Evolutionary conservation across 2,888 invertebrate species (phyloP).

Genomic region (Drosophila nr. perissopoda): DNA sequence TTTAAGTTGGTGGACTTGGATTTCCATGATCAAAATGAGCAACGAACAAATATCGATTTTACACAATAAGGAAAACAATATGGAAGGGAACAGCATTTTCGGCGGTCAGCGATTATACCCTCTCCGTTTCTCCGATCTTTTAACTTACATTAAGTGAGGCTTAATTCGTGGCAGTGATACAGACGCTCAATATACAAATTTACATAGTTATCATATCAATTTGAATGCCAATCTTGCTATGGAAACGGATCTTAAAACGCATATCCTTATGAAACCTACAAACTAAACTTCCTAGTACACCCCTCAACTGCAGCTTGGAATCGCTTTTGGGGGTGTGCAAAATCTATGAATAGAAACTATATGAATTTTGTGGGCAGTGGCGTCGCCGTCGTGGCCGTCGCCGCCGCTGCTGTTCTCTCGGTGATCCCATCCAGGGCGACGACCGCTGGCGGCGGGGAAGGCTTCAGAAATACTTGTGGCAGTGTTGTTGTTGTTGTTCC

Average conservation of each 20-base stretch:
- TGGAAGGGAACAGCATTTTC: conserved; percentile 13
- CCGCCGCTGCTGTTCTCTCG: conserved; percentile 19
- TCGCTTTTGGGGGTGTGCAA: conserved; percentile 16
- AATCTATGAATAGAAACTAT: conserved; percentile 37
- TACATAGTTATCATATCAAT: conserved; percentile 8
- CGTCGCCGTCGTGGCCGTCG: conserved; percentile 14
- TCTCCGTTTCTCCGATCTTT: background rate
- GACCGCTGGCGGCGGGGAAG: conserved; percentile 54
- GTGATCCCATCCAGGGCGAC: conserved; percentile 31
- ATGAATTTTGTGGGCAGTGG: conserved; percentile 70
- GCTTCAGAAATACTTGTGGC: conserved; percentile 79
- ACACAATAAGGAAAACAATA: conserved; percentile 12
- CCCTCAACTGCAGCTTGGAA: conserved; percentile 34
- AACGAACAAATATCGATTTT: conserved; percentile 24
- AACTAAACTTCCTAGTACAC: conserved; percentile 37
- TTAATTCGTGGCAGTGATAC: conserved; percentile 44
- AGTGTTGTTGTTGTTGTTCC: conserved; percentile 54
- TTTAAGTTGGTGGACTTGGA: conserved; percentile 50
- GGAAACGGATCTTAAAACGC: conserved; percentile 14
- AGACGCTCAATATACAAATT: conserved; percentile 29
- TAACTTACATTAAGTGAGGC: conserved; percentile 8
- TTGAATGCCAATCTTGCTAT: conserved; percentile 12
- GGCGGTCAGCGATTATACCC: conserved; percentile 13
- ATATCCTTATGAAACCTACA: conserved; percentile 52
- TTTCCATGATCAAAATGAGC: conserved; percentile 16